These are phyloP conservation scores for Escarpia spicata DNA, from an alignment of 2,888 invertebrate species.

Conservation along the genomic window DNA sequence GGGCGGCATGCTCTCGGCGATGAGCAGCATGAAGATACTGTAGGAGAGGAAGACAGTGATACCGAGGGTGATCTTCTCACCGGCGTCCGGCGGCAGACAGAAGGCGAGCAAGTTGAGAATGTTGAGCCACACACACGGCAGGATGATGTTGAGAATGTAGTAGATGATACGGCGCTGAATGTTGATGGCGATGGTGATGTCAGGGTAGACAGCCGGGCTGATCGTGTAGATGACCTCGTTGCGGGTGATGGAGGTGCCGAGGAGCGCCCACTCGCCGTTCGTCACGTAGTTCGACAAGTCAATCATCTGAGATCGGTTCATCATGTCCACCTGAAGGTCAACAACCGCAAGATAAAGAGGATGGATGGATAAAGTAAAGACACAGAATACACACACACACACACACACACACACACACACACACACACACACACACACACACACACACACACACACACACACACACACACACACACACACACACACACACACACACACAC, in stretches of 20 bases:
- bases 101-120: constrained; percentile 64
- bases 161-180: constrained; percentile 65
- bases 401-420: no score
- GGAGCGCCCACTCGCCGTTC: constrained; percentile 61
- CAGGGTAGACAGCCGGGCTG: constrained; percentile 56
- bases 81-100: constrained; percentile 66
- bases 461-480: no score
- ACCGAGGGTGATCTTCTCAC: constrained; percentile 67
- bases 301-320: constrained; percentile 59
- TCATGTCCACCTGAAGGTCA: constrained; percentile 58
- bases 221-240: constrained; percentile 59
- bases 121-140: constrained; percentile 61
- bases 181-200: constrained; percentile 67
- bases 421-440: no score
- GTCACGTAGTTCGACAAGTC: constrained; percentile 57
- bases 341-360: constrained; percentile 34
- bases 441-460: no score
- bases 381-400: not conserved
- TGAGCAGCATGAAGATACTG: constrained; percentile 67
- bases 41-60: constrained; percentile 67
- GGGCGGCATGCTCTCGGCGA: constrained; percentile 68
- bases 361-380: not conserved
- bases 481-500: no score
- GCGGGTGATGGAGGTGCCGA: constrained; percentile 49
- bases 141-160: constrained; percentile 64